These are phyloP conservation scores for Ectemnius continuus DNA, from an alignment of 2,888 invertebrate species.

Conservation along the genomic window DNA sequence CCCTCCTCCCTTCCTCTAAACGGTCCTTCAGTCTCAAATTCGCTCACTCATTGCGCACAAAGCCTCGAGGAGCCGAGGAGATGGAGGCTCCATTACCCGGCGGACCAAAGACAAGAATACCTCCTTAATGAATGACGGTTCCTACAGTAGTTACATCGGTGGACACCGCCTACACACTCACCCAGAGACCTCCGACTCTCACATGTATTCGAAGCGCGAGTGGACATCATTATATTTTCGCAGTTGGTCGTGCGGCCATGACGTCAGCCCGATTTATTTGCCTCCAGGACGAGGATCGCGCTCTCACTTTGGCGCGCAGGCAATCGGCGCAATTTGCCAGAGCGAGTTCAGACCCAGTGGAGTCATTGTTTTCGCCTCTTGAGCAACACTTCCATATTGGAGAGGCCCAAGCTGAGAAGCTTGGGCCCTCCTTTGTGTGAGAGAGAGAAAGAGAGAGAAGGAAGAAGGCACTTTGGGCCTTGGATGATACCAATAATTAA, in stretches of 20 bases:
- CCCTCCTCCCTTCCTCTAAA: neutral
- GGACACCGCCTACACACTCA: conserved; percentile 40
- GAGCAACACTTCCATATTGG: conserved; percentile 7
- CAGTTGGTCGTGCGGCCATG: conserved; percentile 20
- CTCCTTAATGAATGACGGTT: conserved; percentile 59
- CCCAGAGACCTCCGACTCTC: conserved; percentile 28
- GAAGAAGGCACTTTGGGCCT: neutral
- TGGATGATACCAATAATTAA: conserved; percentile 51
- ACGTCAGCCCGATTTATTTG: conserved; percentile 41
- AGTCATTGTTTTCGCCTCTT: conserved; percentile 7
- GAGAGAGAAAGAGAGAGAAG: too few species aligned
- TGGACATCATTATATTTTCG: conserved; percentile 25
- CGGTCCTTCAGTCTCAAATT: conserved; percentile 19
- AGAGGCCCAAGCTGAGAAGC: conserved; percentile 18
- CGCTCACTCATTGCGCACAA: conserved; percentile 24
- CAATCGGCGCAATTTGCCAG: conserved; percentile 41
- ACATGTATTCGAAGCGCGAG: conserved; percentile 16
- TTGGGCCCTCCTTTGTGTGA: conserved; percentile 15
- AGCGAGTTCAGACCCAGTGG: conserved; percentile 21
- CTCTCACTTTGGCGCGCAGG: conserved; percentile 22
- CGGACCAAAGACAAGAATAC: conserved; percentile 44
- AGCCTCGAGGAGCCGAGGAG: conserved; percentile 31
- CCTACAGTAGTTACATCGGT: conserved; percentile 53
- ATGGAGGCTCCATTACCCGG: conserved; percentile 50
- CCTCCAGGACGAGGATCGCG: conserved; percentile 23